phyloP scores from a whole-genome alignment of 2,113 vertebrate genomes.

The Beaufortia kweichowensis region DNA sequence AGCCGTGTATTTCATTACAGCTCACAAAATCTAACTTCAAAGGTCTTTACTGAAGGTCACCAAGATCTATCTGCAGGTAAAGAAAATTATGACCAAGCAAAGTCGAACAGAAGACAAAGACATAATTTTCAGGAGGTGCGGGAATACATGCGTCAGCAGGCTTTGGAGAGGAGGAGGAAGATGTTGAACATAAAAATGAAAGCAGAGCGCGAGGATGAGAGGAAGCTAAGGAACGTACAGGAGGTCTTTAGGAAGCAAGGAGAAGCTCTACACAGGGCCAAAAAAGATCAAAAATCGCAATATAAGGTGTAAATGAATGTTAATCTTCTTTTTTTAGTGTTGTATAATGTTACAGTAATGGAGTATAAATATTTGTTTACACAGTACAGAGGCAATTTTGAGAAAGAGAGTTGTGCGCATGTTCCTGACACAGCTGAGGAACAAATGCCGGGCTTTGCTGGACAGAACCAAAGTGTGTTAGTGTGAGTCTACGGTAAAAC shows the following conservation, averaged over 20 bases:
- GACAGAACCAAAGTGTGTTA: slow-evolving; percentile 10
- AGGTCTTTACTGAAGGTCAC: neutral
- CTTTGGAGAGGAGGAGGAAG: slow-evolving; percentile 17
- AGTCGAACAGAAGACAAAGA: no score
- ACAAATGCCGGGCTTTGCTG: slow-evolving; percentile 1
- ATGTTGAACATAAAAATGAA: slow-evolving; percentile 9
- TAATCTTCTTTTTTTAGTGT: neutral
- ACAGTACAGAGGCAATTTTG: neutral
- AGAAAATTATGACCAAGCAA: slow-evolving; percentile 19
- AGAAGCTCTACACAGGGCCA: slow-evolving; percentile 17
- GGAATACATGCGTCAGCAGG: slow-evolving; percentile 40
- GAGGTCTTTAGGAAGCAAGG: slow-evolving; percentile 40
- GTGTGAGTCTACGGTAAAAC: neutral
- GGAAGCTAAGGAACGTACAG: slow-evolving; percentile 34
- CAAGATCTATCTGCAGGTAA: neutral
- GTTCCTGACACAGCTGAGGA: slow-evolving; percentile 9
- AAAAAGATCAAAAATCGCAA: slow-evolving; percentile 7
- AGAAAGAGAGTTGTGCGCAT: slow-evolving; percentile 3
- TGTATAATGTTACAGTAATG: neutral
- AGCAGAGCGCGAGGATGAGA: slow-evolving; percentile 35
- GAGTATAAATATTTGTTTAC: slow-evolving; percentile 16
- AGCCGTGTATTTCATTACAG: neutral
- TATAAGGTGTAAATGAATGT: slow-evolving; percentile 4
- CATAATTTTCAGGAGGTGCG: neutral
- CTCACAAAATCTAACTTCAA: neutral